phyloP scores from a whole-genome alignment of 2,888 invertebrate species.

The Timandra comae region DNA sequence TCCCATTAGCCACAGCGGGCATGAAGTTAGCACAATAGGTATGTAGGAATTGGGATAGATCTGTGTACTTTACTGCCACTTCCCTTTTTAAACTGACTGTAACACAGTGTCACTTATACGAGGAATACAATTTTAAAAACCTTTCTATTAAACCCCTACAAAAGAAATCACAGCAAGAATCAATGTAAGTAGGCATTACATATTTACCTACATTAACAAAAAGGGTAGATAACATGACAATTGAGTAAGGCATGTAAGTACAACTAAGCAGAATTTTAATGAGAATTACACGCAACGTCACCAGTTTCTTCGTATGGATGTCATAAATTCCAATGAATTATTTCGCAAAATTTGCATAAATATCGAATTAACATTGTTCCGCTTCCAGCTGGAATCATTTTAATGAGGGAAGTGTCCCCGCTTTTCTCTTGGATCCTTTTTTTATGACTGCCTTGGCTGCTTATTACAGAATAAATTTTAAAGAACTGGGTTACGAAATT shows the following conservation, averaged over 20 bases:
- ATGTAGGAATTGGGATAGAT: too few relatives aligned
- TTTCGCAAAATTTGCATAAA: conserved; percentile 45
- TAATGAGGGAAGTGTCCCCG: conserved; percentile 38
- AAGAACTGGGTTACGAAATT: conserved; percentile 35
- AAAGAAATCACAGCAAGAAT: too few relatives aligned
- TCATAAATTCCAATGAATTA: conserved; percentile 41
- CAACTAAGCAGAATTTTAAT: conserved; percentile 5
- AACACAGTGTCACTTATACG: too few relatives aligned
- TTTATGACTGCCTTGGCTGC: conserved; percentile 37
- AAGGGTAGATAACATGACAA: too few relatives aligned
- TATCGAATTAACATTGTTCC: conserved; percentile 50
- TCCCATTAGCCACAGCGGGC: conserved; percentile 45
- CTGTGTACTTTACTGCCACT: too few relatives aligned
- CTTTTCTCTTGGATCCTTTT: conserved; percentile 37
- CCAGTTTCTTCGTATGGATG: conserved; percentile 22
- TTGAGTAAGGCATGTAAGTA: neutral
- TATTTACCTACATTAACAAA: too few relatives aligned
- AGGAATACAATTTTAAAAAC: too few relatives aligned
- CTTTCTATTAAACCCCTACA: too few relatives aligned
- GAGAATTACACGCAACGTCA: conserved; percentile 15
- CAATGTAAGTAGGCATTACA: too few relatives aligned
- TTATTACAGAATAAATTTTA: conserved; percentile 41
- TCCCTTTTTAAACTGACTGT: too few relatives aligned
- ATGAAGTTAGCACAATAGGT: too few relatives aligned
- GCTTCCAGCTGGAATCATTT: conserved; percentile 45